These are phyloP conservation scores for Acridotheres tristis DNA, from an alignment of 2,797 vertebrate genomes.

Conservation along the genomic window DNA sequence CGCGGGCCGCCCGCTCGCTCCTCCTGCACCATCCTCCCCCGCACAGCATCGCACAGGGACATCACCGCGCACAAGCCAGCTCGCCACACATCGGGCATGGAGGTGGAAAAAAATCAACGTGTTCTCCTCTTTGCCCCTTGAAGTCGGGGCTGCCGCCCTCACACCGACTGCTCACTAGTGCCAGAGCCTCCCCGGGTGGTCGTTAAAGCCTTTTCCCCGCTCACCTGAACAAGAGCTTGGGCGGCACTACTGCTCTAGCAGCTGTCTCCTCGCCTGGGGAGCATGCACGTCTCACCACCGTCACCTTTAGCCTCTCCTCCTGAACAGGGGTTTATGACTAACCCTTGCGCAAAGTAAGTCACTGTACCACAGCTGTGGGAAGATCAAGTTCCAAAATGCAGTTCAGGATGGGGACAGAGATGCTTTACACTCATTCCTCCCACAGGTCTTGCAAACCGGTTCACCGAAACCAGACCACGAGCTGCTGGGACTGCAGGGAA, in stretches of 20 bases:
- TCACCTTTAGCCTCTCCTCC: neutral
- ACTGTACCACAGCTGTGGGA: neutral
- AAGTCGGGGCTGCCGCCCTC: neutral
- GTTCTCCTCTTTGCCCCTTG: neutral
- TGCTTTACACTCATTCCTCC: neutral
- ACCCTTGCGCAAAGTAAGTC: neutral
- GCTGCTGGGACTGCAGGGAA: neutral
- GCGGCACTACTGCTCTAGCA: neutral
- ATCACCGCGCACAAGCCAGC: rapidly evolving
- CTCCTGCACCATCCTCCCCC: neutral
- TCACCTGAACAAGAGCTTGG: neutral
- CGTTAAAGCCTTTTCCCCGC: neutral
- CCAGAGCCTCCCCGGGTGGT: neutral
- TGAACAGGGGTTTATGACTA: neutral
- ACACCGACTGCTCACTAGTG: too few relatives aligned
- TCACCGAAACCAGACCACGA: neutral
- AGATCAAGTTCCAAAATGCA: neutral
- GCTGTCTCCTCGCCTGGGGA: neutral
- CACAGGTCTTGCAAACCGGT: neutral
- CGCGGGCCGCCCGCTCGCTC: too few relatives aligned
- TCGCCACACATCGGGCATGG: rapidly evolving
- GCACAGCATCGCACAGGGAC: rapidly evolving
- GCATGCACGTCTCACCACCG: neutral
- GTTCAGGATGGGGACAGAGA: neutral
- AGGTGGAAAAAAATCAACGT: neutral